A percentile compares a stretch with the other conserved stretches of the same genome.
Conservation (phyloP, 2,113 vertebrate species). For the Zosterops lateralis region DNA sequence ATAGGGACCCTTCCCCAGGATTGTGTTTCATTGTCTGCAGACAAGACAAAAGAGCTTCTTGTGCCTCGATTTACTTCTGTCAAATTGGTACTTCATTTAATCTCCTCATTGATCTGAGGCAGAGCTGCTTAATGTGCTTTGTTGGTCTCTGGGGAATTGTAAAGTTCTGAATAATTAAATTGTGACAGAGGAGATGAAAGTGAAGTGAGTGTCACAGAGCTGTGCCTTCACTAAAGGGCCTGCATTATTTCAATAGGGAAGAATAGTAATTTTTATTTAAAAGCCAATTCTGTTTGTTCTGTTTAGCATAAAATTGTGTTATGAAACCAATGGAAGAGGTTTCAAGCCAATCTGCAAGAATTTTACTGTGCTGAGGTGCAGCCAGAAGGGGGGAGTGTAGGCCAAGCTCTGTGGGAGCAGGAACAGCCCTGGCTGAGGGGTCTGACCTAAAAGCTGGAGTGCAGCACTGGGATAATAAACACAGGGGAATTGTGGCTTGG, state of each 20-base stretch:
- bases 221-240: not conserved
- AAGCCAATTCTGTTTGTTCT: not conserved
- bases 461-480: not conserved
- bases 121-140: constrained; percentile 1
- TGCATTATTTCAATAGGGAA: not conserved
- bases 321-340: not conserved
- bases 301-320: not conserved
- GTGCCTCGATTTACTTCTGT: constrained; percentile 13
- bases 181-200: constrained; percentile 1
- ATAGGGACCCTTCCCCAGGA: not conserved
- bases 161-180: constrained; percentile 32
- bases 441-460: not conserved
- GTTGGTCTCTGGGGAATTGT: not conserved
- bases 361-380: not conserved
- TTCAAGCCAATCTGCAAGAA: not conserved
- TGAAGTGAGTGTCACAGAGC: not conserved
- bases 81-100: not conserved
- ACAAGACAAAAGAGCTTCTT: not conserved
- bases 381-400: constrained; percentile 68
- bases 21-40: not conserved
- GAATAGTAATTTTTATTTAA: not conserved
- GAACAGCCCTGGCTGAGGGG: not conserved
- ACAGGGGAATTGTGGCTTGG: not conserved
- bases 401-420: constrained; percentile 17
- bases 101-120: constrained; percentile 4